Base-by-base conservation (phyloP, 2,797 vertebrate genomes). In the Buphagus erythrorhynchus region DNA sequence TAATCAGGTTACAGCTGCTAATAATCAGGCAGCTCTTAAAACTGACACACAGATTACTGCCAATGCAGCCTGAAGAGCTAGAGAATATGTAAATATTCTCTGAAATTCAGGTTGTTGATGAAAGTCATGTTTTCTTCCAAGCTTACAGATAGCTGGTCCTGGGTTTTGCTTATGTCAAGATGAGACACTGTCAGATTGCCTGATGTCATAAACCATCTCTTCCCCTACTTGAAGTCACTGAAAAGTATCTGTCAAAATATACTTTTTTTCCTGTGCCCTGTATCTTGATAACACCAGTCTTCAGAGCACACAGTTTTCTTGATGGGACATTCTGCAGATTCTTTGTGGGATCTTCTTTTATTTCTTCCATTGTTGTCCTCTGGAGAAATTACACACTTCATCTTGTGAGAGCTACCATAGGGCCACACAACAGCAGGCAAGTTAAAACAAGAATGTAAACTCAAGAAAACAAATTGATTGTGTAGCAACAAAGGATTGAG, bases 1-100 rank as follows among this genome's bases (percentile, higher is more conserved):
- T 86, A 97, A 97, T 96, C 94, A 96, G 95, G 88, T 95, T 95
- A 93, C 63, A 96, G 79, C 66, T 86, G 93, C 97, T 98, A 97
- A 97, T 96, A 97, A 97, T 91, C 72, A 92, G 79, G 45, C 73
- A 97, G 71, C 52, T 92, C 84, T 97, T 95, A 86, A 97, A 97
- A 88, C 48, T 80, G 95, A 59, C 51, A 88, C 21, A 69, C 35
- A 51, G 19, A 78, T 52, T 69, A 75, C 74, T 90, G 66, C 80
- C 93, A 96, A 43, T 90, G 92, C 19, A 94, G 80, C 72, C 84
- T 68, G n/a, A 76, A 94, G 59, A 96, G 77, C 18, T 49, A 66
- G 58, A 17, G 26, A 80, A 73, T 55, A 86, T 69, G 22, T 57
- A 96, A 96, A 97, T 93, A 74, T 42, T 93, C 51, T 75, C 62